phyloP scores from a whole-genome alignment of 2,888 invertebrate species.

The Caenorhabditis uteleia region DNA sequence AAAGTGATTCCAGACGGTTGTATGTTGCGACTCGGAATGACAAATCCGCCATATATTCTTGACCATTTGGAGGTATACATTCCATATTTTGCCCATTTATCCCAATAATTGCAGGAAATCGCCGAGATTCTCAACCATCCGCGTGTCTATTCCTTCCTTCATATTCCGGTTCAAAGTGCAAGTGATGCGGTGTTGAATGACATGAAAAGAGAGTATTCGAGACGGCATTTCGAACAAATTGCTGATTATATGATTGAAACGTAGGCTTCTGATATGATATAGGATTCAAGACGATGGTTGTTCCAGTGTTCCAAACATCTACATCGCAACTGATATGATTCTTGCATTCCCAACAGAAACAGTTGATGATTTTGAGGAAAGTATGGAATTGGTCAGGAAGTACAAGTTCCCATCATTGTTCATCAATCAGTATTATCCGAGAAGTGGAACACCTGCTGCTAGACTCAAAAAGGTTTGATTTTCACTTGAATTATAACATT shows the following conservation, averaged over 20 bases:
- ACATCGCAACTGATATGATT: slow-evolving; percentile 96
- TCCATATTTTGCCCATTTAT: not conserved
- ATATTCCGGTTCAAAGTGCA: slow-evolving; percentile 97
- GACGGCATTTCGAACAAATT: slow-evolving; percentile 86
- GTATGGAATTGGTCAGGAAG: slow-evolving; percentile 79
- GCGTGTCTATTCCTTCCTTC: slow-evolving; percentile 90
- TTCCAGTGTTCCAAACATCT: slow-evolving; percentile 83
- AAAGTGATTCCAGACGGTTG: slow-evolving; percentile 75
- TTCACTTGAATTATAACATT: not conserved
- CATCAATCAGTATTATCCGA: slow-evolving; percentile 95
- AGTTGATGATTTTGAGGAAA: slow-evolving; percentile 85
- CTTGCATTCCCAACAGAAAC: slow-evolving; percentile 98
- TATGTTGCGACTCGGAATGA: slow-evolving; percentile 84
- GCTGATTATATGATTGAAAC: slow-evolving; percentile 82
- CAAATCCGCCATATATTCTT: slow-evolving; percentile 95
- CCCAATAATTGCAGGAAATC: slow-evolving; percentile 76
- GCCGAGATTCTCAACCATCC: slow-evolving; percentile 85
- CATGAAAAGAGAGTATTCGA: slow-evolving; percentile 93
- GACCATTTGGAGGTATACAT: slow-evolving; percentile 81
- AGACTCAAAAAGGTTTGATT: slow-evolving; percentile 79
- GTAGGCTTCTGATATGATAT: slow-evolving; percentile 71
- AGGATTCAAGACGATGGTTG: not conserved
- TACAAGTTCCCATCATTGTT: slow-evolving; percentile 88
- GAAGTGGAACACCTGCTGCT: slow-evolving; percentile 95
- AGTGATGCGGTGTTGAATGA: slow-evolving; percentile 88